Evolutionary conservation across 2,888 invertebrate species (phyloP), one percentile per base, ranked within the genome.

Genomic region (Orchestes rusci): DNA sequence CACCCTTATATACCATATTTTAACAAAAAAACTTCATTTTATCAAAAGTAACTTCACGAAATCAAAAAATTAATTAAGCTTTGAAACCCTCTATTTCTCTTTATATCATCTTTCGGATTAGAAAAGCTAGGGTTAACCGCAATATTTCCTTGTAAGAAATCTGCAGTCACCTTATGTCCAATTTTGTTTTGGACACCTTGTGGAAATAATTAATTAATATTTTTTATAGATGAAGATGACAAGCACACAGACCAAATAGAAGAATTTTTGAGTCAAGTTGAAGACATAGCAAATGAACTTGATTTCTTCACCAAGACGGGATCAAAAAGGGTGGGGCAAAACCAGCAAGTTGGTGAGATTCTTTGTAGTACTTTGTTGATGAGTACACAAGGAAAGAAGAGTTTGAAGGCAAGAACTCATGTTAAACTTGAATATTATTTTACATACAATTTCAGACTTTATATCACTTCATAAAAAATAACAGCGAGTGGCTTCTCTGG

Each of bases 201-300:
- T n/a, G n/a, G n/a, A n/a, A n/a, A n/a, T n/a, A n/a, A n/a, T n/a
- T n/a, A n/a, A n/a, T n/a, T n/a, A n/a, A n/a, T n/a, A n/a, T n/a
- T 38, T 4, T 31, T 30, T 42, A 2, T 18, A 46, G 52, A 87
- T 61, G 85, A 85, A 57, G 83, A 84, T 47, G 79, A 85, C 59
- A 84, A 84, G 56, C 85, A 86, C 57, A 85, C 85, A 0, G 77
- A 79, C 49, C 82, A 85, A 59, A 80, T 88, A 35, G 74, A 79
- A 8, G 68, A 74, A 28, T 74, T 87, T 28, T 64, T 84, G 10
- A 68, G 71, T 7, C 73, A 75, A 54, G 72, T 75, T 1, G 72
- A 72, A 48, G 71, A 68, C 18, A 69, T 67, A 7, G 63, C 68
- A 15, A 61, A 68, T n/a, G 61, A 66, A 16, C 49, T 51, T 46